Evolutionary conservation across 1,140 invertebrate genomes (phyloP).

Genomic region (Cherax destructor): DNA sequence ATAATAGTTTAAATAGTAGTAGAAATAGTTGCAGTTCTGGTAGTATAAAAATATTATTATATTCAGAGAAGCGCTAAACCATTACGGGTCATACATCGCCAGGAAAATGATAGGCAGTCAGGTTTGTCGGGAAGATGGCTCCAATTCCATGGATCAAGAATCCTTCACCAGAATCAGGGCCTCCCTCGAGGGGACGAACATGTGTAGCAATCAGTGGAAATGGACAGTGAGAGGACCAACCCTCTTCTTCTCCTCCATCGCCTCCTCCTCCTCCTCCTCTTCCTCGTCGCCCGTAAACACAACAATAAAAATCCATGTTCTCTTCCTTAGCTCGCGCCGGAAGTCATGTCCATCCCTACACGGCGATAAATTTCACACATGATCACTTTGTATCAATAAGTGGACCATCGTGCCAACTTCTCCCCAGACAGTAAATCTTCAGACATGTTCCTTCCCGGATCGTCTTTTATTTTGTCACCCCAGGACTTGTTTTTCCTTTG

Average conservation of each 20-base stretch:
- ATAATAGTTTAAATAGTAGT: neutral
- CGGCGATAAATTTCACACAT: conserved; percentile 64
- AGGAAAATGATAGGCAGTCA: no score
- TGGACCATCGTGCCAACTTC: conserved; percentile 51
- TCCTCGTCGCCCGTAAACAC: conserved; percentile 33
- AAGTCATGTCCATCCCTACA: conserved; percentile 58
- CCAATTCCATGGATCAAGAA: no score
- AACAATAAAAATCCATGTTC: conserved; percentile 50
- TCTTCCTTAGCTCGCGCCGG: conserved; percentile 55
- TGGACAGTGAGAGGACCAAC: conserved; percentile 44
- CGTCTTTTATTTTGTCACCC: conserved; percentile 14
- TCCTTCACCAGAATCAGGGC: neutral
- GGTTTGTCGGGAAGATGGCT: no score
- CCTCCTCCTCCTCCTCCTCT: neutral
- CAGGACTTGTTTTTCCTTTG: neutral
- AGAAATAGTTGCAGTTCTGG: neutral
- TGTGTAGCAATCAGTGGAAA: conserved; percentile 61
- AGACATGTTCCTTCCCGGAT: conserved; percentile 28
- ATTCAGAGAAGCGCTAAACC: no score
- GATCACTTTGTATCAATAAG: conserved; percentile 69
- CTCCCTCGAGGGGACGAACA: neutral
- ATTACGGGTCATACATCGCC: no score
- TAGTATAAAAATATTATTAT: no score
- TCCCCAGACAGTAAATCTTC: conserved; percentile 41
- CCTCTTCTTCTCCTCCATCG: neutral